phyloP scores from a whole-genome alignment of 1,140 invertebrate species.

The Limonius californicus region DNA sequence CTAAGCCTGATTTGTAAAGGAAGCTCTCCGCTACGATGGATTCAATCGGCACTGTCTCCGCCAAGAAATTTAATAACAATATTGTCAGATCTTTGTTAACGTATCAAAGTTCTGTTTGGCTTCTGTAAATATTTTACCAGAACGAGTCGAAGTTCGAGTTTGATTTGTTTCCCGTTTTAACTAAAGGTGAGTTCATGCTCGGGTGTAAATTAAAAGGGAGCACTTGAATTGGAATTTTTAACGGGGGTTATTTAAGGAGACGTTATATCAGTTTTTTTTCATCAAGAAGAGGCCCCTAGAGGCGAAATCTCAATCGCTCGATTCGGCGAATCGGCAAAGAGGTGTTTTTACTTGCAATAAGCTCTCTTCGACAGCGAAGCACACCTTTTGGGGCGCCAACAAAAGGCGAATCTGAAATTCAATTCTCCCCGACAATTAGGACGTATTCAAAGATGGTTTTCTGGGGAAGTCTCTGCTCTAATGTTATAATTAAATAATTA shows the following conservation, averaged over 20 bases:
- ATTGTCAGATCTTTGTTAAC: not conserved
- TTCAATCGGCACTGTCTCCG: not conserved
- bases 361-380: not conserved
- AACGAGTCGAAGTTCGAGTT: not conserved
- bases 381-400: not conserved
- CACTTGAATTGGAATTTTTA: too few species aligned
- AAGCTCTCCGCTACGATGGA: not conserved
- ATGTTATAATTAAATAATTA: conserved; percentile 14
- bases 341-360: not conserved
- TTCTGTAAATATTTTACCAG: too few species aligned
- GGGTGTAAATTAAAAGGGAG: too few species aligned
- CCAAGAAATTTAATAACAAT: not conserved
- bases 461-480: not conserved
- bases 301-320: too few species aligned
- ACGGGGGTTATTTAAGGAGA: not conserved
- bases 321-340: not conserved
- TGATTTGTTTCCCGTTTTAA: not conserved
- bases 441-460: not conserved
- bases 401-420: conserved; percentile 1
- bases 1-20: not conserved
- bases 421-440: not conserved
- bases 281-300: too few species aligned
- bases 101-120: too few species aligned
- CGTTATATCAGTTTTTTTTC: not conserved
- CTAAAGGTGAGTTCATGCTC: not conserved